Percentiles rank a stretch among this genome's conserved stretches.
Conservation (phyloP, 1,140 invertebrate species). For the Chironomus striatipennis region DNA sequence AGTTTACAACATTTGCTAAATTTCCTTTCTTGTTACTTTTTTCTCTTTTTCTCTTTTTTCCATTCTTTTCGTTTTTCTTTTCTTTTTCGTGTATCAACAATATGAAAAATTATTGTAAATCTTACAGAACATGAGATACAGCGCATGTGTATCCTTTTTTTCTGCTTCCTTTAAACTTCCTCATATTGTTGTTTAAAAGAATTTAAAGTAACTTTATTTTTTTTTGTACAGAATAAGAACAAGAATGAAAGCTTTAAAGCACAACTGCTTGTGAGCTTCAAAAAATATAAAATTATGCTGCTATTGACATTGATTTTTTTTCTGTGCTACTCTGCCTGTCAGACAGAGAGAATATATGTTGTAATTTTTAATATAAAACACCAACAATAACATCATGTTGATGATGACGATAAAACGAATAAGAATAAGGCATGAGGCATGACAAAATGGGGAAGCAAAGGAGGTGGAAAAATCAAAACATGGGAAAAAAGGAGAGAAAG, state of each 20-base stretch:
- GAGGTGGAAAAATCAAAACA: too few relatives aligned
- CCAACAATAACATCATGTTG: neutral
- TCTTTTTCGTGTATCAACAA: neutral
- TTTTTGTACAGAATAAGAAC: neutral
- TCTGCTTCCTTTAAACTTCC: neutral
- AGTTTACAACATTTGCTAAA: constrained; percentile 14
- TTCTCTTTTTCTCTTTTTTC: neutral
- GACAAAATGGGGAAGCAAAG: neutral
- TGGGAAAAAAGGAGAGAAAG: neutral
- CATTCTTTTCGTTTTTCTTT: neutral
- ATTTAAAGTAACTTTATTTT: neutral
- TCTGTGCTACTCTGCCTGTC: neutral
- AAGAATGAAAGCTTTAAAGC: neutral
- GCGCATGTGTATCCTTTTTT: constrained; percentile 9
- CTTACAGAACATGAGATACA: neutral
- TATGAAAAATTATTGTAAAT: constrained; percentile 15
- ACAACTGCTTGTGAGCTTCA: neutral
- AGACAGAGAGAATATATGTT: neutral
- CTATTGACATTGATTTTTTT: constrained; percentile 23
- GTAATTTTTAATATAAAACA: too few relatives aligned
- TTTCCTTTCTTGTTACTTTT: neutral
- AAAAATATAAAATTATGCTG: constrained; percentile 1
- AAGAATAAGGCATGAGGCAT: too few relatives aligned
- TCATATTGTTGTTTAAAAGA: neutral
- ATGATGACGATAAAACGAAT: neutral